Evolutionary conservation across 2,888 invertebrate species (phyloP).

Genomic region (Steromphala cineraria): DNA sequence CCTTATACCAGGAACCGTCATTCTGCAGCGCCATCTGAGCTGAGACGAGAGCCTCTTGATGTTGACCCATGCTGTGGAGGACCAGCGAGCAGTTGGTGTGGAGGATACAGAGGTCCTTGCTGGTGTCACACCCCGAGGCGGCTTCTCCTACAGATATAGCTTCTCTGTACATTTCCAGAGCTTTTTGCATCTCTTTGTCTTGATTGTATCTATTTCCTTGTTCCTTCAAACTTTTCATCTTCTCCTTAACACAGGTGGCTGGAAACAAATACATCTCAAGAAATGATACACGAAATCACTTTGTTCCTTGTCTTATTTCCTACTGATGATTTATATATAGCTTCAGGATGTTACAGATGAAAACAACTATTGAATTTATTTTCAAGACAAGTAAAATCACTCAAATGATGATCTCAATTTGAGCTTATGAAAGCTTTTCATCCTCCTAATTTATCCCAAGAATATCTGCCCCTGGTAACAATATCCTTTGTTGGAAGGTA

Average conservation of each 20-base stretch:
- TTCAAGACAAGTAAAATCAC: too few species aligned
- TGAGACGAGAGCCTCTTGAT: constrained; percentile 39
- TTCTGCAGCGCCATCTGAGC: constrained; percentile 39
- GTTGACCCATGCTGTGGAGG: constrained; percentile 27
- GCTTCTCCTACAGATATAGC: constrained; percentile 38
- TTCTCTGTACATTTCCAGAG: constrained; percentile 39
- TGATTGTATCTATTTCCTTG: constrained; percentile 47
- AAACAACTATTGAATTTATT: too few species aligned
- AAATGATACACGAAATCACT: too few species aligned
- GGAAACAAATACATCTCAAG: neutral
- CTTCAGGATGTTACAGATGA: too few species aligned
- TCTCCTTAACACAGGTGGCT: constrained; percentile 39
- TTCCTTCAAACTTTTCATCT: constrained; percentile 40
- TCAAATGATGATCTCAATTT: too few species aligned
- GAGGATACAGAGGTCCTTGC: constrained; percentile 47
- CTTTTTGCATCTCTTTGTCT: constrained; percentile 34
- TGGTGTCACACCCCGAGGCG: constrained; percentile 35
- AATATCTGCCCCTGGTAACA: too few species aligned
- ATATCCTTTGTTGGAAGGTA: too few species aligned
- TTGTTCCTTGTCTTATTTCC: too few species aligned
- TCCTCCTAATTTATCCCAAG: too few species aligned
- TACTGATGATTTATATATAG: too few species aligned
- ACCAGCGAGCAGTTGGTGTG: constrained; percentile 53
- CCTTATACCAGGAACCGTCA: constrained; percentile 46
- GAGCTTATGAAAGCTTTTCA: too few species aligned